Evolutionary conservation across 2,888 invertebrate species (phyloP).

Genomic region (Sturmia bella): DNA sequence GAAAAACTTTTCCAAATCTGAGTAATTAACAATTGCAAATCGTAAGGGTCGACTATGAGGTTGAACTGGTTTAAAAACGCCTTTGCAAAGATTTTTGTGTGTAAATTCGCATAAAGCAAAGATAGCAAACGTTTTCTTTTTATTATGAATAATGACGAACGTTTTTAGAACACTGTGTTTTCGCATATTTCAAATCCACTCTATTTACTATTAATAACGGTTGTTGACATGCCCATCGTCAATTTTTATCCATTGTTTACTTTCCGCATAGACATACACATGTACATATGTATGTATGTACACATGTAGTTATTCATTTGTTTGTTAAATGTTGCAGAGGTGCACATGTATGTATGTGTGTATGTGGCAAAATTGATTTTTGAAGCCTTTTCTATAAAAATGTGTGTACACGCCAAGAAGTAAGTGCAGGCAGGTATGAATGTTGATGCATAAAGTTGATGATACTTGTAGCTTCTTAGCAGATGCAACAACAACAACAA

Average conservation of each 20-base stretch:
- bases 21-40: too few relatives aligned
- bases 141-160: too few relatives aligned
- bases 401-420: neutral
- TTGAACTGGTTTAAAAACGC: too few relatives aligned
- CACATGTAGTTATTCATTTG: too few relatives aligned
- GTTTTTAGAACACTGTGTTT: too few relatives aligned
- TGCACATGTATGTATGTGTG: slow-evolving; percentile 26
- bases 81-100: too few relatives aligned
- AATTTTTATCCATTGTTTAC: neutral
- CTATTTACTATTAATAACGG: neutral
- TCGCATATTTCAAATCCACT: too few relatives aligned
- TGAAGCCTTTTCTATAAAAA: slow-evolving; percentile 67
- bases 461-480: slow-evolving; percentile 2
- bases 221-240: neutral
- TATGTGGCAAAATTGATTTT: slow-evolving; percentile 58
- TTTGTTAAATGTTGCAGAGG: too few relatives aligned
- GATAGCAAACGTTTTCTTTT: too few relatives aligned
- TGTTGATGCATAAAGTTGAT: neutral
- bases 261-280: neutral
- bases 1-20: too few relatives aligned
- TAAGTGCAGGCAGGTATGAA: neutral
- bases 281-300: slow-evolving; percentile 28
- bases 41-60: too few relatives aligned
- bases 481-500: neutral
- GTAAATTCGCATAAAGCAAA: too few relatives aligned